A percentile compares a stretch with the other conserved stretches of the same genome.
Conservation (phyloP, 2,113 vertebrate species). For the Dipodomys merriami region DNA sequence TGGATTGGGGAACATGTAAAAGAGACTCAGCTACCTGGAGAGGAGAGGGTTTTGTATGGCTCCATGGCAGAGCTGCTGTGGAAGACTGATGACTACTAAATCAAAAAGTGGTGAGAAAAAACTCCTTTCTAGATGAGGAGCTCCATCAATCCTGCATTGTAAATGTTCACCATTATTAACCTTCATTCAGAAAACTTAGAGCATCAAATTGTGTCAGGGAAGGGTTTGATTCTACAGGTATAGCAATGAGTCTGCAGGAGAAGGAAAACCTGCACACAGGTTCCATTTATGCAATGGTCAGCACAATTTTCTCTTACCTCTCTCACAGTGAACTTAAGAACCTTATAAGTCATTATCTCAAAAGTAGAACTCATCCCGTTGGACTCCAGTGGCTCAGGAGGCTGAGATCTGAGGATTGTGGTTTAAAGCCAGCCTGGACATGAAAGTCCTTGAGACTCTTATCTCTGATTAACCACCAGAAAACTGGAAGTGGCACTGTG, state of each 20-base stretch:
- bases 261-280: background rate
- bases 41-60: background rate
- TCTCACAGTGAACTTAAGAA: background rate
- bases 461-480: no score
- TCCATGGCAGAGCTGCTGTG: background rate
- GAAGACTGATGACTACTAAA: background rate
- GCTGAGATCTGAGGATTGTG: no score
- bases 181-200: background rate
- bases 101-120: background rate
- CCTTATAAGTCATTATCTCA: fast-evolving
- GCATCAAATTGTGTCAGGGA: background rate
- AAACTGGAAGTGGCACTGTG: no score
- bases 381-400: no score
- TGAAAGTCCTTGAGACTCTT: no score
- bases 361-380: background rate
- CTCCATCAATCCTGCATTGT: background rate
- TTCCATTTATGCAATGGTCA: background rate
- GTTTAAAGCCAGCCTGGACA: no score
- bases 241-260: background rate
- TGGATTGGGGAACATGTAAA: background rate
- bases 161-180: background rate
- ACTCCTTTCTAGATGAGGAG: background rate
- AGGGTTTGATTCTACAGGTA: background rate
- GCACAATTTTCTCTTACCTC: background rate
- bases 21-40: background rate